These are phyloP conservation scores for Cephalophus harveyi DNA, from an alignment of 2,113 vertebrate genomes.

Conservation along the genomic window DNA sequence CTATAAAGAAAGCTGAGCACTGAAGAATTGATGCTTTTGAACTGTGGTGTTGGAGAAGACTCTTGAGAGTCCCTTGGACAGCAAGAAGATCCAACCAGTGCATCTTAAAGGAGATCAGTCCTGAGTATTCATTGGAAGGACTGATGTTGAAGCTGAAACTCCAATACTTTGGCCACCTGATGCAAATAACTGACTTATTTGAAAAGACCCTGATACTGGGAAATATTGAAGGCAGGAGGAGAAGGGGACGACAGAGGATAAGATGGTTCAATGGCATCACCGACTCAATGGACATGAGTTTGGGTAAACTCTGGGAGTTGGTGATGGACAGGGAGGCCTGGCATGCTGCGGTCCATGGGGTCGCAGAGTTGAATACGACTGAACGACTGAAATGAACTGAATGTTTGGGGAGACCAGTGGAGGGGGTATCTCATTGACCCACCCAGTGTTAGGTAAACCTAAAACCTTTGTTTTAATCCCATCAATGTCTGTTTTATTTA, in stretches of 20 bases:
- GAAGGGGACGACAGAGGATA: background rate
- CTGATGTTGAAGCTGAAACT: background rate
- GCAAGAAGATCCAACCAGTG: background rate
- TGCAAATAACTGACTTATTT: background rate
- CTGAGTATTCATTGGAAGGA: background rate
- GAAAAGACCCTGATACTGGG: background rate
- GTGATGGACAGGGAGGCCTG: background rate
- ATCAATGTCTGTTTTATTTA: background rate
- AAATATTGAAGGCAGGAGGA: background rate
- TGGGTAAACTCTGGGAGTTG: background rate
- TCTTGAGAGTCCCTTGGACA: background rate
- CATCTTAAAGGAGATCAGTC: background rate
- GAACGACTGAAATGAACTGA: background rate
- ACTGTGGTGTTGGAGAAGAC: background rate
- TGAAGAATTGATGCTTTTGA: background rate
- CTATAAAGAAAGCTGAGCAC: accelerated
- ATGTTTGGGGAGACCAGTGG: background rate
- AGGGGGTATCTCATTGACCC: background rate
- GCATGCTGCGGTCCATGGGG: background rate
- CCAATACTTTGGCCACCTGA: background rate
- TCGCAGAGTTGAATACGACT: background rate
- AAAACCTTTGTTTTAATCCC: background rate
- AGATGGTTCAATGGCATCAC: background rate
- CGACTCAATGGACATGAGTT: background rate
- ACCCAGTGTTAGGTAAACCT: background rate